A percentile compares a stretch with the other conserved stretches of the same genome.
phyloP scores from a whole-genome alignment of 2,113 vertebrate genomes.

The Propithecus coquereli region DNA sequence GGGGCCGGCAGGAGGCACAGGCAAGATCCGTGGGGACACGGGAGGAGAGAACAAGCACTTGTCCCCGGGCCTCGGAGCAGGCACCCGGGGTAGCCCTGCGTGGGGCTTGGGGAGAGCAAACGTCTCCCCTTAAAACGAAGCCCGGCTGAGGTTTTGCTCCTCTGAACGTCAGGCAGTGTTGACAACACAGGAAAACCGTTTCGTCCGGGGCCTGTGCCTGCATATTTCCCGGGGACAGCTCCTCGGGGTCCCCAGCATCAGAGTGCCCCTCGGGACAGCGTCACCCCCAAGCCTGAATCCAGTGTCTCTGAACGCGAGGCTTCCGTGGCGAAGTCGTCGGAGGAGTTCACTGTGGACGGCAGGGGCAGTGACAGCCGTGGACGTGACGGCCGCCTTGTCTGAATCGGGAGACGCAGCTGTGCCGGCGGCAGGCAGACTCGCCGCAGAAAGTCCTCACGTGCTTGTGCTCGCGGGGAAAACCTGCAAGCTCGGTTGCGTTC shows the following conservation, averaged over 20 bases:
- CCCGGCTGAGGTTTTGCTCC: background rate
- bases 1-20: background rate
- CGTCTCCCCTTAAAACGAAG: background rate
- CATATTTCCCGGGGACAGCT: accelerated
- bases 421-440: background rate
- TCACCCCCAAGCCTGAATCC: background rate
- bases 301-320: background rate
- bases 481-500: slow-evolving; percentile 38
- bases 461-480: background rate
- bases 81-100: background rate
- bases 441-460: background rate
- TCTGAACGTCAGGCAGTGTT: background rate
- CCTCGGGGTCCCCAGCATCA: background rate
- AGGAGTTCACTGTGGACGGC: slow-evolving; percentile 44
- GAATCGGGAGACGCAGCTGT: background rate
- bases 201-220: accelerated
- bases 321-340: accelerated
- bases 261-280: accelerated
- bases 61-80: background rate
- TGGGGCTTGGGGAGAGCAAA: background rate
- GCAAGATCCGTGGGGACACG: accelerated
- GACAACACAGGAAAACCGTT: background rate
- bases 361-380: slow-evolving; percentile 72
- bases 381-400: background rate
- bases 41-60: no score